Evolutionary conservation across 2,797 vertebrate genomes (phyloP), one percentile per base, ranked within the genome.

Genomic region (Catharus ustulatus): DNA sequence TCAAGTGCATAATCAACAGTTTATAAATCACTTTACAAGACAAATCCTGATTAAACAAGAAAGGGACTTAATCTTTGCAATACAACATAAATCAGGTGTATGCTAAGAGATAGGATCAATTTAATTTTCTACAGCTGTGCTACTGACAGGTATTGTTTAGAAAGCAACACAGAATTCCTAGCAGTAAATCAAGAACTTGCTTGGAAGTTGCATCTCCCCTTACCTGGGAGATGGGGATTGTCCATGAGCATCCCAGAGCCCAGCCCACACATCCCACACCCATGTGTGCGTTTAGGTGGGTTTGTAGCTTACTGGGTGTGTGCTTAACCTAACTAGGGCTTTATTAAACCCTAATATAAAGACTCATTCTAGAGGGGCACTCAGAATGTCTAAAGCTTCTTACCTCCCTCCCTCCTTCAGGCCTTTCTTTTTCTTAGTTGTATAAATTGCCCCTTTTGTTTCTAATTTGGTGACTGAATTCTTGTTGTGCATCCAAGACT

Each of bases 1-100:
- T 82, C 40, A 87, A 73, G 43, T 84, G n/a, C 84, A 72, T 82
- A 91, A 96, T 91, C 66, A 94, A 88, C 80, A 93, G 48, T 92
- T 87, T 93, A 90, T 96, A 72, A 57, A 62, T 91, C 76, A 38
- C 34, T 95, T 97, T 74, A 55, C 67, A 48, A 87, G 58, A 84
- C 74, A 92, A 80, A 79, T 88, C 27, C 51, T 49, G 81, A 84
- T 91, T 93, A 84, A 87, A 69, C 84, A 93, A 69, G 81, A 96
- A 94, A 58, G 55, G 43, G 61, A 85, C 40, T 74, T 94, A 78
- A 96, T 69, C 51, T 88, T 71, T 91, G 71, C 76, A 63, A 80
- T 95, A 27, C 42, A 59, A 20, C 64, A 75, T 92, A 72, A 63
- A 91, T 92, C 81, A 82, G 78, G 61, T 77, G 75, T 89, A 57